Evolutionary conservation across 1,140 invertebrate genomes (phyloP), one percentile per base, ranked within the genome.

Genomic region (Chironomus striatipennis): DNA sequence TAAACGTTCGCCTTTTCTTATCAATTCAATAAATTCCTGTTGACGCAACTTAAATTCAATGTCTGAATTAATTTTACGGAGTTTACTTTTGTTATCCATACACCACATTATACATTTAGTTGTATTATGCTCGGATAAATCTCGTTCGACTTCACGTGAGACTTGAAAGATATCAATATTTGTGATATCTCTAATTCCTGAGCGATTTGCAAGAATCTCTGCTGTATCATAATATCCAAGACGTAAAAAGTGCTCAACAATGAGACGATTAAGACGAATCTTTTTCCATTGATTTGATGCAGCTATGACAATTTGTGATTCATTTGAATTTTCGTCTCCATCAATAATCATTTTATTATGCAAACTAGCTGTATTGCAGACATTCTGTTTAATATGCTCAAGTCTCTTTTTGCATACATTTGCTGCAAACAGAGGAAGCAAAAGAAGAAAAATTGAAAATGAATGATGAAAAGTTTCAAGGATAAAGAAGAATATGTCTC

Each of bases 211-310:
- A 15, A 98, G 82, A 79, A 90, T 89, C 75, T 91, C 89, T 2
- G 97, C 97, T 2, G 95, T 93, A 79, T 94, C 92, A 80, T 99
- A 99, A 83, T 96, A 98, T 0, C 97, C 97, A 82, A 93, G 91
- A 75, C 96, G 86, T n/a, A 98, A 86, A 78, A 97, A 94, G 84
- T 98, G 97, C 82, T 99, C 97, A 15, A 98, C 94, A 10, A 99
- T 85, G 91, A 98, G 94, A 74, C 97, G 87, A 84, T 98, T 96
- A 20, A 98, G 81, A 73, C 97, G 88, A 73, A 93, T 91, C 75
- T 92, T 79, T 76, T 82, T 82, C 95, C 95, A 98, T 77, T 91
- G 90, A 81, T 89, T 92, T 67, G 90, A 83, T 7, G 87, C 84
- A 0, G 86, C 87, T 78, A 88, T 81, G 47, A 83, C 79, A 8